Evolutionary conservation across 2,888 invertebrate genomes (phyloP), one percentile per base, ranked within the genome.

Genomic region (Tribolium freemani): DNA sequence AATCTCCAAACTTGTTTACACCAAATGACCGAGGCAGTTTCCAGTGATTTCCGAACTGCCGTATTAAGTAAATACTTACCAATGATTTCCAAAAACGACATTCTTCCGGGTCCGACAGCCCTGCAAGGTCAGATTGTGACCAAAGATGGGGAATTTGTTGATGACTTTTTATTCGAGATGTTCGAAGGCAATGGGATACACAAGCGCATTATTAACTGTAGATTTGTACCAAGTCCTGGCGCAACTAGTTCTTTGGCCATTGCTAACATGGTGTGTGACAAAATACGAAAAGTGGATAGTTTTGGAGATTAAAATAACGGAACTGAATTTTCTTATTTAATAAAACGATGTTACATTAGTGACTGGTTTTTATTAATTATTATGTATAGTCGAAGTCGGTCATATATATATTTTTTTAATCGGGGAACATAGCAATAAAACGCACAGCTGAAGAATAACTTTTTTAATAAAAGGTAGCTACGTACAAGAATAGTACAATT

Each of bases 221-320:
- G 98, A 56, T 98, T 98, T 88, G 96, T 97, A 0, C 98, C 98
- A 0, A 97, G 97, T 0, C 98, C 98, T 0, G 98, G 94, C 0
- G 98, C 98, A 0, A 99, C 98, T 0, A 96, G 97, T 58, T 95
- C 95, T n/a, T 88, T 98, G 79, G 94, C 98, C 31, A 98, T 98
- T 76, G 97, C 96, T 0, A 92, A 94, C 87, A 93, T 95, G 91
- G n/a, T 38, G 0, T 9, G 1, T 38, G n/a, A 38, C n/a, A 38
- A 38, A 38, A 38, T 38, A 38, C 8, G 26, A 26, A 26, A 26
- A 26, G 26, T 26, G 3, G 26, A 26, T 3, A 3, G 5, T 26
- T 26, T 26, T 3, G 26, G 26, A 26, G 5, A 3, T 26, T 26
- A 31, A 31, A 31, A 31, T 31, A 31, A 1, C 1, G 1, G 0